phyloP scores from a whole-genome alignment of 2,888 invertebrate species.

The Entomobrya proxima region DNA sequence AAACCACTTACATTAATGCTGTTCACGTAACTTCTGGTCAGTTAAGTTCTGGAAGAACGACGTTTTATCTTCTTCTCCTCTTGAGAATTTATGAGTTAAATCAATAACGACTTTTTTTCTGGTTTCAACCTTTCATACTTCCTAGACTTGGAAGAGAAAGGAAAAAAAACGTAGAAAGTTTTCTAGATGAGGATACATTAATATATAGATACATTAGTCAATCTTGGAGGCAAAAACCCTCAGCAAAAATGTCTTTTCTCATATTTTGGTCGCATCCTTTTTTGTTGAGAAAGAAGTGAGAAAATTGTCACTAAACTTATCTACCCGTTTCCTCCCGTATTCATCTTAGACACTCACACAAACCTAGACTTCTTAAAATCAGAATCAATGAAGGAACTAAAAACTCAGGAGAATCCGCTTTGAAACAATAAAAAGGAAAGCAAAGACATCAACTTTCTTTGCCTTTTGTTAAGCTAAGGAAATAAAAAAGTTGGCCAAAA shows the following conservation, averaged over 20 bases:
- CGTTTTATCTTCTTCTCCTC: conserved; percentile 11
- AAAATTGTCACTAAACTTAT: conserved; percentile 22
- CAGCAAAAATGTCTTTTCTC: not conserved
- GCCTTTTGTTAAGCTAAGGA: not conserved
- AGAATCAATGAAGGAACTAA: not conserved
- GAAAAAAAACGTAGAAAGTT: not conserved
- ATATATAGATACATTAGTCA: too few species aligned
- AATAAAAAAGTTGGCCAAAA: not conserved
- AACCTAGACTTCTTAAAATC: too few species aligned
- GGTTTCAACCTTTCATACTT: conserved; percentile 21
- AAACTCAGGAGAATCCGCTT: not conserved
- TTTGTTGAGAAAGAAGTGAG: not conserved
- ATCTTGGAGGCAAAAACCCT: not conserved
- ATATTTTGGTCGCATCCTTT: not conserved
- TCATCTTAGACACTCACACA: not conserved
- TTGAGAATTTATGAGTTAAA: conserved; percentile 46
- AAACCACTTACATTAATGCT: conserved; percentile 53
- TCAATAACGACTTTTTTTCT: conserved; percentile 41
- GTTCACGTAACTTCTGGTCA: conserved; percentile 65
- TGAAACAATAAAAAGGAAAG: conserved; percentile 21
- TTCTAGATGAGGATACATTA: too few species aligned
- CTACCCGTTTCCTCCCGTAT: not conserved
- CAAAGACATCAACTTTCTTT: conserved; percentile 3
- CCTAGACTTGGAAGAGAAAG: not conserved
- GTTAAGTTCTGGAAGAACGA: conserved; percentile 48